Conservation (phyloP, 2,888 invertebrate species). For the Ditula angustiorana region DNA sequence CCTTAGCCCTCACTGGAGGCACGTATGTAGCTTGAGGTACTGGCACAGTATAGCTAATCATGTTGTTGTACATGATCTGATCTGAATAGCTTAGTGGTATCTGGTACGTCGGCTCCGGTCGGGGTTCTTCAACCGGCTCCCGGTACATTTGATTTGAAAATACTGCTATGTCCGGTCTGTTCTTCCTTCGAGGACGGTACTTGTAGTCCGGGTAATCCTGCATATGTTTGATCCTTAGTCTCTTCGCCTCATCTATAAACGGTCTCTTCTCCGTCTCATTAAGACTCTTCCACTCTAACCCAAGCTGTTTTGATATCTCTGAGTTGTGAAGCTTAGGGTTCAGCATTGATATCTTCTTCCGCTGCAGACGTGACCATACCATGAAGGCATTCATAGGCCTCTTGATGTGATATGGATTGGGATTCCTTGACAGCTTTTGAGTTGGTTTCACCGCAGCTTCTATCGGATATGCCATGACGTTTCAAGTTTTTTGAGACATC, state of each 20-base stretch:
- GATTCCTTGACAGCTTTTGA: constrained; percentile 83
- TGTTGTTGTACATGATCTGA: constrained; percentile 76
- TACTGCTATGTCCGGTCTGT: constrained; percentile 74
- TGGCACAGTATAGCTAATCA: constrained; percentile 75
- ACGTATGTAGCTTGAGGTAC: constrained; percentile 68
- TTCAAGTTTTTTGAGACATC: constrained; percentile 18
- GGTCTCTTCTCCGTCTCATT: constrained; percentile 92
- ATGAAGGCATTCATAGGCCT: constrained; percentile 99
- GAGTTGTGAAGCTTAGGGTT: constrained; percentile 93
- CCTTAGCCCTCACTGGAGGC: constrained; percentile 69
- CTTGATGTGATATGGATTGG: constrained; percentile 91
- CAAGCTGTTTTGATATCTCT: constrained; percentile 93
- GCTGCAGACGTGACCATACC: constrained; percentile 97
- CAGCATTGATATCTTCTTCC: constrained; percentile 93
- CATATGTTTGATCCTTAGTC: constrained; percentile 90
- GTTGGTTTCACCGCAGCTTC: constrained; percentile 60
- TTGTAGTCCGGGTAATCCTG: constrained; percentile 90
- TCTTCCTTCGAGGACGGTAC: constrained; percentile 88
- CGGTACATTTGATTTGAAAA: constrained; percentile 64
- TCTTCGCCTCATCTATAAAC: constrained; percentile 95
- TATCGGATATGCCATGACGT: constrained; percentile 67
- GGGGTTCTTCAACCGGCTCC: constrained; percentile 71
- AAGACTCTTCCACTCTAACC: constrained; percentile 94
- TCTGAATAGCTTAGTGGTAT: constrained; percentile 70
- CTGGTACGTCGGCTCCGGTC: constrained; percentile 68